Percentiles rank a stretch among this genome's conserved stretches.
Conservation (phyloP, 1,140 invertebrate genomes). For the Dreissena rostriformis region DNA sequence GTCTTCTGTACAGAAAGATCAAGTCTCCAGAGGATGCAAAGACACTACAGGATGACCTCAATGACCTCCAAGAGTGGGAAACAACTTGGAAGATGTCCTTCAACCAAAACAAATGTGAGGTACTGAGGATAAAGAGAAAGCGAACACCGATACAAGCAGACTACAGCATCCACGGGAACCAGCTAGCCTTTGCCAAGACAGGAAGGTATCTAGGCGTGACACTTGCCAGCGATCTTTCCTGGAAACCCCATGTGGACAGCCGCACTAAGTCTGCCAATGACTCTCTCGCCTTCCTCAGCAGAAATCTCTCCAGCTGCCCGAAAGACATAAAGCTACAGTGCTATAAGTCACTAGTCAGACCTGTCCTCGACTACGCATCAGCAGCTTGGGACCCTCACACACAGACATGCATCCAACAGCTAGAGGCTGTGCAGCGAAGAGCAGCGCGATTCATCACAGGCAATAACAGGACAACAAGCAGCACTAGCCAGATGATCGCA, state of each 20-base stretch:
- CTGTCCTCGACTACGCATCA: neutral
- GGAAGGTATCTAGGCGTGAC: neutral
- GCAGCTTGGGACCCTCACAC: neutral
- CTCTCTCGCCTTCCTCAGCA: neutral
- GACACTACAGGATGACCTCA: neutral
- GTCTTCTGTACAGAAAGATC: constrained; percentile 1
- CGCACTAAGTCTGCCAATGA: neutral
- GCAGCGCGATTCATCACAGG: neutral
- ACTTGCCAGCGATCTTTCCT: neutral
- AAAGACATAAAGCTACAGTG: neutral
- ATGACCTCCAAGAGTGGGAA: neutral
- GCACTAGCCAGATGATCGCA: too few relatives aligned
- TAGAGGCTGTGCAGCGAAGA: neutral
- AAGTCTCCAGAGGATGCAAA: neutral
- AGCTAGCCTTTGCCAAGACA: neutral
- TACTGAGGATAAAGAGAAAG: neutral
- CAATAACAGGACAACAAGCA: too few relatives aligned
- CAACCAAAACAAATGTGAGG: neutral
- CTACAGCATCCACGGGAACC: neutral
- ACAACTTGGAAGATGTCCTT: neutral
- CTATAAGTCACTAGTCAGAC: neutral
- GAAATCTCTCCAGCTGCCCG: neutral
- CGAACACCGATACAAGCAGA: neutral
- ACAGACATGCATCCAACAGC: neutral
- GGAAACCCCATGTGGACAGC: neutral